phyloP scores from a whole-genome alignment of 1,140 invertebrate species.

The Brevipalpus yothersi region DNA sequence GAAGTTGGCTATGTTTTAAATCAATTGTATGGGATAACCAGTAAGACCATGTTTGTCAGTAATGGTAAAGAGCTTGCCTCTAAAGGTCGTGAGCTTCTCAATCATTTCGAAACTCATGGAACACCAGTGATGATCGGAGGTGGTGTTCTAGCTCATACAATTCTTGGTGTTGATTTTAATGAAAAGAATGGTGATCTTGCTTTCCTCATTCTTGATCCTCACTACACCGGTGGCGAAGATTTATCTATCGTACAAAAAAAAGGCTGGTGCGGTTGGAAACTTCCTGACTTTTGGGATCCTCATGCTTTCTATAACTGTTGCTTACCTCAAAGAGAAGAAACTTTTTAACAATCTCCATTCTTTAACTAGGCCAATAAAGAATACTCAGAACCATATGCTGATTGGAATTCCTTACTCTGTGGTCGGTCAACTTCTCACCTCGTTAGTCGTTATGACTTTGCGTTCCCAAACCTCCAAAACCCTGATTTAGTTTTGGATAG shows the following conservation, averaged over 20 bases:
- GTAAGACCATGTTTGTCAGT: constrained; percentile 56
- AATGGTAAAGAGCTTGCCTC: constrained; percentile 55
- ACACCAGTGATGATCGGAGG: constrained; percentile 97
- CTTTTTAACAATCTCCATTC: neutral
- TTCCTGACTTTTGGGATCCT: constrained; percentile 65
- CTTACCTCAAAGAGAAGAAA: constrained; percentile 36
- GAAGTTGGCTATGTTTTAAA: constrained; percentile 85
- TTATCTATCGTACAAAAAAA: constrained; percentile 25
- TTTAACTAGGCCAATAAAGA: no score
- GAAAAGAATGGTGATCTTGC: constrained; percentile 42
- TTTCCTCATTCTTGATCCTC: constrained; percentile 89
- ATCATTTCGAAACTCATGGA: constrained; percentile 77
- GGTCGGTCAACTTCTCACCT: no score
- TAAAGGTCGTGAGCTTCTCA: constrained; percentile 48
- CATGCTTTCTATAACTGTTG: constrained; percentile 85
- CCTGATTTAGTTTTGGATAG: no score
- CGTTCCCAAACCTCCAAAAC: no score
- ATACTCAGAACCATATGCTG: neutral
- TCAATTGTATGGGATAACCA: constrained; percentile 39
- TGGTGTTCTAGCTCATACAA: constrained; percentile 88
- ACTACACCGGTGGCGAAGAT: constrained; percentile 58
- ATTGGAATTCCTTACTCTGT: no score
- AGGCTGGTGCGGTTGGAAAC: constrained; percentile 35
- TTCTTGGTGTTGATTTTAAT: constrained; percentile 75
- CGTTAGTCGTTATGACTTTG: no score